Evolutionary conservation across 2,888 invertebrate genomes (phyloP).

Genomic region (Tillus elongatus): DNA sequence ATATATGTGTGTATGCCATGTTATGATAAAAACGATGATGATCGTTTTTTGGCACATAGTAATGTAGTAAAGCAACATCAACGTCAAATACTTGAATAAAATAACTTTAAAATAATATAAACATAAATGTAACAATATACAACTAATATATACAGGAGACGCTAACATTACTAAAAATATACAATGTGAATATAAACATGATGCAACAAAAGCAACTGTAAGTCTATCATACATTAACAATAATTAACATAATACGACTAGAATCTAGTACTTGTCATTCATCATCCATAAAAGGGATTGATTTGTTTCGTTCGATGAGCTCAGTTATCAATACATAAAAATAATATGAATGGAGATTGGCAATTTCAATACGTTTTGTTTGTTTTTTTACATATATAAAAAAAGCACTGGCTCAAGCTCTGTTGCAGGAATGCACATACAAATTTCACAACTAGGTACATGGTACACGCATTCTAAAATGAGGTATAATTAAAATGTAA

Average conservation of each 20-base stretch:
- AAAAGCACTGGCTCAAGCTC: constrained; percentile 18
- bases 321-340: constrained; percentile 9
- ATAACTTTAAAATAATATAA: constrained; percentile 20
- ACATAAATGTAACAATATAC: constrained; percentile 17
- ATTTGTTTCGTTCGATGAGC: constrained; percentile 12
- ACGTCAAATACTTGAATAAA: too few species aligned
- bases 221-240: constrained; percentile 8
- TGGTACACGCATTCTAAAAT: constrained; percentile 9
- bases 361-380: too few species aligned
- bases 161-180: too few species aligned
- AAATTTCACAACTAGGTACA: constrained; percentile 18
- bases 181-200: constrained; percentile 14
- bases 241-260: constrained; percentile 22
- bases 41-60: too few species aligned
- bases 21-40: too few species aligned
- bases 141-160: too few species aligned
- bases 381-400: too few species aligned
- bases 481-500: constrained; percentile 16
- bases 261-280: constrained; percentile 27
- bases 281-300: too few species aligned
- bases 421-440: constrained; percentile 24
- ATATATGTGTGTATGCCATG: too few species aligned
- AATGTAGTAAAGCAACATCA: too few species aligned
- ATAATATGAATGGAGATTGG: too few species aligned
- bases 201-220: constrained; percentile 4